These are phyloP conservation scores for Zaprionus ornatus DNA, from an alignment of 1,140 invertebrate genomes.

Conservation along the genomic window DNA sequence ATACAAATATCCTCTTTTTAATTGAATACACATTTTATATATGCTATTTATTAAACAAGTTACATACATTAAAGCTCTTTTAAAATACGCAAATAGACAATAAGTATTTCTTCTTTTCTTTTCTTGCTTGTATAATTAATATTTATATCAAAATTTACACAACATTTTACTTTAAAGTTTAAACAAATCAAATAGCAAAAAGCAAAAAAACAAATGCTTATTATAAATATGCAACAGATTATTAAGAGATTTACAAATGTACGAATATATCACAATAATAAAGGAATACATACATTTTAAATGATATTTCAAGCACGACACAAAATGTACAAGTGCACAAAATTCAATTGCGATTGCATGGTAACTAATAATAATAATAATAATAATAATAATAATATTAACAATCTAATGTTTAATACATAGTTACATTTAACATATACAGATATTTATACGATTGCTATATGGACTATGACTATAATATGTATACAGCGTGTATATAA, in stretches of 20 bases:
- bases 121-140: slow-evolving; percentile 53
- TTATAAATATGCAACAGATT: slow-evolving; percentile 82
- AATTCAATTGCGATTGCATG: slow-evolving; percentile 44
- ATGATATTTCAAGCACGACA: slow-evolving; percentile 67
- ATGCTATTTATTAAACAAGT: slow-evolving; percentile 54
- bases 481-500: slow-evolving; percentile 55
- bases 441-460: slow-evolving; percentile 23
- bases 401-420: slow-evolving; percentile 43
- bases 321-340: slow-evolving; percentile 37
- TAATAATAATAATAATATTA: slow-evolving; percentile 17
- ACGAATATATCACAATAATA: slow-evolving; percentile 82
- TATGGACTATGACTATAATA: slow-evolving; percentile 54
- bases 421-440: slow-evolving; percentile 33
- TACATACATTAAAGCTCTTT: slow-evolving; percentile 71
- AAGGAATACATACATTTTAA: slow-evolving; percentile 80
- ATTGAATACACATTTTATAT: slow-evolving; percentile 24
- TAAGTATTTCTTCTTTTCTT: slow-evolving; percentile 25
- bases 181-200: slow-evolving; percentile 28
- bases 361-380: not conserved
- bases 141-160: slow-evolving; percentile 35
- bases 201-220: slow-evolving; percentile 55
- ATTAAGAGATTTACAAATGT: slow-evolving; percentile 74
- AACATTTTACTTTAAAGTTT: slow-evolving; percentile 25
- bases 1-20: not conserved
- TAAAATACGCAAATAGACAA: slow-evolving; percentile 60